Evolutionary conservation across 1,140 invertebrate genomes (phyloP).

Genomic region (Apis cerana): DNA sequence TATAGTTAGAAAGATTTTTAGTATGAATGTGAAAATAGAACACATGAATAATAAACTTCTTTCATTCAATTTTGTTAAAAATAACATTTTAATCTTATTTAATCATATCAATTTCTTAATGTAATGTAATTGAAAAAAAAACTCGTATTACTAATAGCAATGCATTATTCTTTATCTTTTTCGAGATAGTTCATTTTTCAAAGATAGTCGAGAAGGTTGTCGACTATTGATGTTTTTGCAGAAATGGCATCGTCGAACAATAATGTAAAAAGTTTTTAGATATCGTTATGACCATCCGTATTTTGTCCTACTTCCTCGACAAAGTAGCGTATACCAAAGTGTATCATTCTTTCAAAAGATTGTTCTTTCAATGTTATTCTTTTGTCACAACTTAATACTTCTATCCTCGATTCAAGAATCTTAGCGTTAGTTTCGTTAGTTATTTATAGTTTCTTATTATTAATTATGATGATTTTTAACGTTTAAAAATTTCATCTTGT

Average conservation of each 20-base stretch:
- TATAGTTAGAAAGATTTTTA: background rate
- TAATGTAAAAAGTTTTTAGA: conserved; percentile 2
- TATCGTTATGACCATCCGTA: background rate
- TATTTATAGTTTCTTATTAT: no score
- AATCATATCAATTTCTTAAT: background rate
- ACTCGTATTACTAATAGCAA: background rate
- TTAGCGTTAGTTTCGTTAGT: background rate
- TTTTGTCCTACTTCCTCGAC: background rate
- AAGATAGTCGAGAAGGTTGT: background rate
- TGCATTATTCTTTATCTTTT: background rate
- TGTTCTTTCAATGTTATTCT: background rate
- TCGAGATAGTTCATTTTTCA: no score
- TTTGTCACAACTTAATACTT: background rate
- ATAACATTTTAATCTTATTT: no score
- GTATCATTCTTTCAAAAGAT: background rate
- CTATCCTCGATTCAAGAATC: background rate
- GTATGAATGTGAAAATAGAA: background rate
- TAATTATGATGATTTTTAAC: background rate
- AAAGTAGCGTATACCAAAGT: conserved; percentile 7
- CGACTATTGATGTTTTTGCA: background rate
- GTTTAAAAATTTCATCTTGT: no score
- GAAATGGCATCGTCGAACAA: background rate
- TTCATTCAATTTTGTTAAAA: no score
- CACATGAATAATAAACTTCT: no score
- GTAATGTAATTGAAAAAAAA: background rate